Evolutionary conservation across 1,140 invertebrate species (phyloP).

Genomic region (Gonioctena quinquepunctata): DNA sequence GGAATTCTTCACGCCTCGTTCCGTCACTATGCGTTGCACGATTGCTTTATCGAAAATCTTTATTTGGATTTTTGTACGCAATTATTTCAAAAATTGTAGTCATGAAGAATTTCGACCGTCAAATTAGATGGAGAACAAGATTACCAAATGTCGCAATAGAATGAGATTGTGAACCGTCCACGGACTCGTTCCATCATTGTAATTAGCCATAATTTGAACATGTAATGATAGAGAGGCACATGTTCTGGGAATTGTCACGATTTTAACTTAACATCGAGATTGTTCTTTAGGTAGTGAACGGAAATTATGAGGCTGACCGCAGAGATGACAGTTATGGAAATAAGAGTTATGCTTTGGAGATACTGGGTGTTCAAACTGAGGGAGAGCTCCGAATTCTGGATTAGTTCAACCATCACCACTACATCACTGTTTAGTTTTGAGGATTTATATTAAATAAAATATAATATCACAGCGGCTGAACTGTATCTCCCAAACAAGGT

Average conservation of each 20-base stretch:
- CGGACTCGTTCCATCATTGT: conserved; percentile 3
- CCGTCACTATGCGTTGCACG: not conserved
- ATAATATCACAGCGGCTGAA: no score
- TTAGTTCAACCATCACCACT: no score
- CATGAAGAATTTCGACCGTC: not conserved
- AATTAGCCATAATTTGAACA: conserved; percentile 18
- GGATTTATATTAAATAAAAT: no score
- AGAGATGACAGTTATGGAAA: not conserved
- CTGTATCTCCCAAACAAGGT: no score
- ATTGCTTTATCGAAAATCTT: conserved; percentile 18
- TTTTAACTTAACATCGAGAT: conserved; percentile 8
- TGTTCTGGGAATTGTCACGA: conserved; percentile 16
- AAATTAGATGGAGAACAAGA: conserved; percentile 19
- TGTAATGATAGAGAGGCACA: conserved; percentile 18
- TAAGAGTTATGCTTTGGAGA: not conserved
- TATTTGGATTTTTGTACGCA: conserved; percentile 12
- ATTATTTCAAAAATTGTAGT: conserved; percentile 15
- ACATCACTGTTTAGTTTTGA: no score
- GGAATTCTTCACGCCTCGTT: not conserved
- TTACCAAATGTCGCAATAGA: conserved; percentile 22
- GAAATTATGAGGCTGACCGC: not conserved
- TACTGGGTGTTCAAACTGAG: not conserved
- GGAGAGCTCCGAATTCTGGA: no score
- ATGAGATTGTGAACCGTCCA: conserved; percentile 16
- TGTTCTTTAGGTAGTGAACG: conserved; percentile 1